These are phyloP conservation scores for Lysiphlebus fabarum DNA, from an alignment of 1,140 invertebrate species.

Conservation along the genomic window DNA sequence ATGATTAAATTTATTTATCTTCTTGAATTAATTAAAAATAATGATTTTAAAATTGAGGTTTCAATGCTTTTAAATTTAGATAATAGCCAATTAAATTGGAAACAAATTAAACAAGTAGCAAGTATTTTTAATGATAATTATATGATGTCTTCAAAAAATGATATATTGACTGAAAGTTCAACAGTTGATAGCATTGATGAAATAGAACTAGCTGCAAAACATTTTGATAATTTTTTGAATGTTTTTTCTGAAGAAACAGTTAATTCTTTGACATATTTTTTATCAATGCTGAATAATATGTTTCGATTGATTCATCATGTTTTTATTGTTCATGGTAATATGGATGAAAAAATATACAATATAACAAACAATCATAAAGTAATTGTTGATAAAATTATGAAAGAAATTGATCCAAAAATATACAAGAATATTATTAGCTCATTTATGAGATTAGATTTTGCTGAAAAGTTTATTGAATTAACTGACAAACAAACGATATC, in stretches of 20 bases:
- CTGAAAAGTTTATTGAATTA: constrained; percentile 34
- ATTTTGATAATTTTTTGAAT: constrained; percentile 34
- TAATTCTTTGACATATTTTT: constrained; percentile 35
- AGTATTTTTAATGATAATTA: constrained; percentile 34
- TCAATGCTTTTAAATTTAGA: constrained; percentile 20
- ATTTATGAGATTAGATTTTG: constrained; percentile 36
- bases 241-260: constrained; percentile 38
- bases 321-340: constrained; percentile 39
- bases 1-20: constrained; percentile 38
- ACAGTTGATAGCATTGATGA: constrained; percentile 33
- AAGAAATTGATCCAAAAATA: constrained; percentile 34
- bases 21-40: constrained; percentile 34
- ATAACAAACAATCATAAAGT: constrained; percentile 34
- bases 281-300: constrained; percentile 37
- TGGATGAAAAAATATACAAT: constrained; percentile 32
- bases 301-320: constrained; percentile 40
- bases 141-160: constrained; percentile 34
- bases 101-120: constrained; percentile 31
- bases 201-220: constrained; percentile 32
- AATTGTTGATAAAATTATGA: constrained; percentile 38
- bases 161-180: constrained; percentile 36
- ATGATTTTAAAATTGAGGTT: constrained; percentile 9
- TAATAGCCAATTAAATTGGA: not conserved
- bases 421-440: constrained; percentile 36
- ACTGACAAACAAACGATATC: constrained; percentile 27